Evolutionary conservation across 2,797 vertebrate genomes (phyloP).

Genomic region (Sebastes variabilis): DNA sequence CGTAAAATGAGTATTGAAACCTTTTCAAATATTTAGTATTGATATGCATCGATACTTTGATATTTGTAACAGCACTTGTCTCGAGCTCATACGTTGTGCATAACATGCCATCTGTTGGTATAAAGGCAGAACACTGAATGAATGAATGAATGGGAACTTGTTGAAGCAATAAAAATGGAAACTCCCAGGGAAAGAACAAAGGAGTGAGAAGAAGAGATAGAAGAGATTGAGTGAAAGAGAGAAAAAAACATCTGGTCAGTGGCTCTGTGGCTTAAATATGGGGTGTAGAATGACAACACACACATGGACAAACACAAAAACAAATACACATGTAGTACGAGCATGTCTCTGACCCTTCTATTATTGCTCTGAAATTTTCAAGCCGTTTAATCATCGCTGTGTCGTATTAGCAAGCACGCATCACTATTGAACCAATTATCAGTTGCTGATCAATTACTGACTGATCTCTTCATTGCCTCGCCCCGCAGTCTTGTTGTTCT

Average conservation of each 20-base stretch:
- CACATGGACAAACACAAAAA: conserved; percentile 5
- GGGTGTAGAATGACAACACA: conserved; percentile 58
- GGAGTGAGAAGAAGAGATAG: conserved; percentile 16
- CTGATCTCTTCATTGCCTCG: conserved; percentile 50
- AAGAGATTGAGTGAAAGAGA: conserved; percentile 24
- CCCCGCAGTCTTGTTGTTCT: conserved; percentile 62
- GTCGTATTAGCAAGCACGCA: conserved; percentile 6
- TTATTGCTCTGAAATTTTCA: not conserved
- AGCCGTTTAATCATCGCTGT: not conserved
- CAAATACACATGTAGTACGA: not conserved
- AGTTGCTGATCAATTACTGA: conserved; percentile 54
- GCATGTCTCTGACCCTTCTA: not conserved
- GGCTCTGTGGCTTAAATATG: conserved; percentile 56
- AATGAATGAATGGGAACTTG: conserved; percentile 9
- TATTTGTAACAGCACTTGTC: no score
- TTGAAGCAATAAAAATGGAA: conserved; percentile 21
- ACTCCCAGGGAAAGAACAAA: conserved; percentile 22
- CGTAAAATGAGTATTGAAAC: not conserved
- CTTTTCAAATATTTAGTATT: not conserved
- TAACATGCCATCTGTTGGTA: not conserved
- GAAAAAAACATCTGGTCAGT: conserved; percentile 62
- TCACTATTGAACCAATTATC: conserved; percentile 45
- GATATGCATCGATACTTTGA: not conserved
- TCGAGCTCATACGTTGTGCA: not conserved
- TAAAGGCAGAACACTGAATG: conserved; percentile 31